These are phyloP conservation scores for Lytechinus variegatus DNA, from an alignment of 35 echinoderm and acorn worm species.

Conservation along the genomic window DNA sequence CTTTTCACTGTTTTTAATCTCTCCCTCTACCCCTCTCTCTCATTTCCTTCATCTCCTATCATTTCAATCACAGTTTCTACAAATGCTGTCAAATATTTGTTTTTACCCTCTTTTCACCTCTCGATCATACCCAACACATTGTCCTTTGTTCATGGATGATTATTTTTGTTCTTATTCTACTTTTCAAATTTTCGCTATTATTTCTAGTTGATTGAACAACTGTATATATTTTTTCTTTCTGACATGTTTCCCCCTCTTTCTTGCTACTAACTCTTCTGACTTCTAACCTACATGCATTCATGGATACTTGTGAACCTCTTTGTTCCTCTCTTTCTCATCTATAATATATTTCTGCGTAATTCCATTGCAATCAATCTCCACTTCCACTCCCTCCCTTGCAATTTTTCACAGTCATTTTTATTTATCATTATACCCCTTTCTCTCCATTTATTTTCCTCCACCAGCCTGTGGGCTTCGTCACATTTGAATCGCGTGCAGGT, in stretches of 20 bases:
- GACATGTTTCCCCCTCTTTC: not conserved
- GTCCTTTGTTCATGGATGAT: not conserved
- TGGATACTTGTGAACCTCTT: not conserved
- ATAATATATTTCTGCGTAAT: not conserved
- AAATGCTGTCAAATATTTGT: not conserved
- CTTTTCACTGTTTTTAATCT: not conserved
- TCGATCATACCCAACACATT: not conserved
- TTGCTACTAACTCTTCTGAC: not conserved
- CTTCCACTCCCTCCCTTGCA: not conserved
- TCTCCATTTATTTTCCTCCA: not conserved
- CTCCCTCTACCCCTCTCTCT: not conserved
- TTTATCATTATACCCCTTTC: conserved; percentile 21
- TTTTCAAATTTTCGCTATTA: no score
- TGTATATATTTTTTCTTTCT: not conserved
- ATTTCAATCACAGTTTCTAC: not conserved
- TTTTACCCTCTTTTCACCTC: not conserved
- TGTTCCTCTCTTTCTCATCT: conserved; percentile 24
- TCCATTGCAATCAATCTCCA: not conserved
- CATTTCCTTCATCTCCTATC: not conserved
- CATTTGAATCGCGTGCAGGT: conserved; percentile 93
- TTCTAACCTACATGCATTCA: not conserved
- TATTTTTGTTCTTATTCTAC: not conserved
- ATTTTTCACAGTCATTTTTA: not conserved
- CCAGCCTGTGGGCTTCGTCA: conserved; percentile 98
- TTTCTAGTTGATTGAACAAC: not conserved